Conservation (phyloP, 2,113 vertebrate species). For the Talpa occidentalis region DNA sequence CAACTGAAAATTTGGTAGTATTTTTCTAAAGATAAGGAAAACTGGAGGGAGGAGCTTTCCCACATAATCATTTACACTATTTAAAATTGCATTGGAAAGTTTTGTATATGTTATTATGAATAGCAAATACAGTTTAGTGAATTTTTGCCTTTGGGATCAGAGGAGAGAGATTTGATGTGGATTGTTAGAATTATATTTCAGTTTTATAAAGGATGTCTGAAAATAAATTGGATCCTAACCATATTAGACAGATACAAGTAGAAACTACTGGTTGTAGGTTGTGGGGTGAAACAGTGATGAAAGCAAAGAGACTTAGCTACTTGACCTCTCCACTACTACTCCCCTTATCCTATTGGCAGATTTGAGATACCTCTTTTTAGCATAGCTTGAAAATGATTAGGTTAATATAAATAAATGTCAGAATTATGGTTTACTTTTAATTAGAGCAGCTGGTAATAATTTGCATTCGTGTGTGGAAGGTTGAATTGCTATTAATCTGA, state of each 20-base stretch:
- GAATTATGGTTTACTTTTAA: conserved; percentile 32
- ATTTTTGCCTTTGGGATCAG: conserved; percentile 26
- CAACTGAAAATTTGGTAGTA: not conserved
- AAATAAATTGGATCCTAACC: not conserved
- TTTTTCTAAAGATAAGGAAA: conserved; percentile 29
- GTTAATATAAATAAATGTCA: not conserved
- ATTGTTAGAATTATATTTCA: conserved; percentile 42
- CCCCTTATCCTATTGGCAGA: not conserved
- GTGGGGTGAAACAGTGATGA: not conserved
- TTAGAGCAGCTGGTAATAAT: not conserved
- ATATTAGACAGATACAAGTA: not conserved
- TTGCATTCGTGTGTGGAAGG: conserved; percentile 13
- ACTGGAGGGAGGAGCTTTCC: accelerated
- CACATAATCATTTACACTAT: not conserved
- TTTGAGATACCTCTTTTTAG: not conserved
- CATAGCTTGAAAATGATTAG: not conserved
- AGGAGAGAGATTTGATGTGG: conserved; percentile 12
- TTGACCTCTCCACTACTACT: accelerated
- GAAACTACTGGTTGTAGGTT: not conserved
- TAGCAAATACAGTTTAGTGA: not conserved
- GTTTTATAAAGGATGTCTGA: conserved; percentile 45
- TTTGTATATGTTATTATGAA: conserved; percentile 35
- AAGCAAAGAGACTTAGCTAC: not conserved
- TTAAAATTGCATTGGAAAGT: conserved; percentile 38
- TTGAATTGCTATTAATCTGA: not conserved